Conservation (phyloP, 1,140 invertebrate species). For the Arctopsyche grandis region DNA sequence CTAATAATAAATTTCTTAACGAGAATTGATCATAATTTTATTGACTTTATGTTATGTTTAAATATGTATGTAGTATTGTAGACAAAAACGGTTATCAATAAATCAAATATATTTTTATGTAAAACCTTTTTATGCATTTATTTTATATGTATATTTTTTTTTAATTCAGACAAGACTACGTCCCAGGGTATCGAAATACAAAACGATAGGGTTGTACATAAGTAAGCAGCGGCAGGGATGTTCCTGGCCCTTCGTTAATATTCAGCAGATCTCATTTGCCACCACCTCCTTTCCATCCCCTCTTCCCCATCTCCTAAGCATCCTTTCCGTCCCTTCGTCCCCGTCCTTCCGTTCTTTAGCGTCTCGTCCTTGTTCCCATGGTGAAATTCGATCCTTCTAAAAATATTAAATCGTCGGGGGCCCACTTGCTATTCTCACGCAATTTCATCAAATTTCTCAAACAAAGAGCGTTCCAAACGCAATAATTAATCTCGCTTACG, state of each 20-base stretch:
- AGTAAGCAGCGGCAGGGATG: conserved; percentile 44
- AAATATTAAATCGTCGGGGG: not conserved
- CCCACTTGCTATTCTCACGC: conserved; percentile 11
- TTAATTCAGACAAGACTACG: conserved; percentile 7
- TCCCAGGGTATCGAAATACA: conserved; percentile 35
- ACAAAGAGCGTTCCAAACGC: too few relatives aligned
- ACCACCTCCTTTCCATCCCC: conserved; percentile 24
- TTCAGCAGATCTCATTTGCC: conserved; percentile 46
- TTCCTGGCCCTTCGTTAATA: conserved; percentile 47
- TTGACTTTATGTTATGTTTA: too few relatives aligned
- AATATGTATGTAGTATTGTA: too few relatives aligned
- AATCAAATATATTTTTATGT: too few relatives aligned
- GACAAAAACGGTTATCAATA: too few relatives aligned
- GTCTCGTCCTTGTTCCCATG: conserved; percentile 11
- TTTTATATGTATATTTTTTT: not conserved
- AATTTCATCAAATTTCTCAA: not conserved
- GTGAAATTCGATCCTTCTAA: conserved; percentile 9
- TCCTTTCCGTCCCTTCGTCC: not conserved
- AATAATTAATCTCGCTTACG: too few relatives aligned
- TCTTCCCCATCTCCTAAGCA: not conserved
- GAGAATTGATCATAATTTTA: too few relatives aligned
- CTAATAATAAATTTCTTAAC: too few relatives aligned
- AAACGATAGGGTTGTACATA: conserved; percentile 51
- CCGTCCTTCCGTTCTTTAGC: not conserved
- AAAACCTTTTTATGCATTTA: not conserved